Evolutionary conservation across 2,888 invertebrate genomes (phyloP).

Genomic region (Toxonevra muliebris): DNA sequence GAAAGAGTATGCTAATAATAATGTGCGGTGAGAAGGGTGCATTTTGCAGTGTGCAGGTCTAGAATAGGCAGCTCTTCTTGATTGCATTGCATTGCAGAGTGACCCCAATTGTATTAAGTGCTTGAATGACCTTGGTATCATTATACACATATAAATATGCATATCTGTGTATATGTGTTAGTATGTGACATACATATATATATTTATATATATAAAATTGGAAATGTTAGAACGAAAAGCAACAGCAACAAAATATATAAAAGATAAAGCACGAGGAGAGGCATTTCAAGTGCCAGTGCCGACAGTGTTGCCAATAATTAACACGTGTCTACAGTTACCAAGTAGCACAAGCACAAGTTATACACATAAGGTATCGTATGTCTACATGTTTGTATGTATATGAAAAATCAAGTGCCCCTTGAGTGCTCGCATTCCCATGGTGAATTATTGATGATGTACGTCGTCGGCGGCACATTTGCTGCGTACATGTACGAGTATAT

Average conservation of each 20-base stretch:
- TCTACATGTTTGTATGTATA: no score
- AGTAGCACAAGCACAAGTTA: no score
- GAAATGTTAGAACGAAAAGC: not conserved
- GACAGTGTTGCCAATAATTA: conserved; percentile 32
- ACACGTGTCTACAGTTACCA: conserved; percentile 21
- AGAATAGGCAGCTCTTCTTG: no score
- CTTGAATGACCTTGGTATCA: conserved; percentile 39
- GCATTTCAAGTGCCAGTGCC: conserved; percentile 25
- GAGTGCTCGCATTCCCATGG: conserved; percentile 18
- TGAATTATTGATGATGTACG: conserved; percentile 23
- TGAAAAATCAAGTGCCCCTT: conserved; percentile 15
- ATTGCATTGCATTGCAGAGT: no score
- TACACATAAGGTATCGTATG: no score
- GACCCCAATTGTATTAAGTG: conserved; percentile 44
- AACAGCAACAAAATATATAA: conserved; percentile 6
- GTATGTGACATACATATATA: not conserved
- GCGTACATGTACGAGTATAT: no score
- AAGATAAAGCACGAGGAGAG: conserved; percentile 24
- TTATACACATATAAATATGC: not conserved
- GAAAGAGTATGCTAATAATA: no score
- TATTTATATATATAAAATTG: not conserved
- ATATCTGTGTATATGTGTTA: not conserved
- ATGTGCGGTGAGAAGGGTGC: no score
- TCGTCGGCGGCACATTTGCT: not conserved
- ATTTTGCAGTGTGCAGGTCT: no score